phyloP scores from a whole-genome alignment of 2,888 invertebrate genomes.

The Palloptera scutellata region DNA sequence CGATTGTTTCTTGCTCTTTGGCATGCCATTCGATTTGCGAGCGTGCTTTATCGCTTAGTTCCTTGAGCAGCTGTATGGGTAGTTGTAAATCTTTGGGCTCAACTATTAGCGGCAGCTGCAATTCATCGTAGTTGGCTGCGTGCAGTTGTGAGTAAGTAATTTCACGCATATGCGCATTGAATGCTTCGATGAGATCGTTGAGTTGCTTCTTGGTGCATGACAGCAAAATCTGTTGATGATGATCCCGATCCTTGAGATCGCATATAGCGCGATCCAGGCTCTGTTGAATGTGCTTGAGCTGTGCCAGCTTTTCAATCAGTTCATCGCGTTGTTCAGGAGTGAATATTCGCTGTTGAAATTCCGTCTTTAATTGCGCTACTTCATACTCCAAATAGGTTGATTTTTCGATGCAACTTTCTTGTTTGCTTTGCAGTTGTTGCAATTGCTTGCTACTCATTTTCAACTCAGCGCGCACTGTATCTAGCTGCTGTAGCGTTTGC shows the following conservation, averaged over 20 bases:
- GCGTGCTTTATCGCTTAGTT: constrained; percentile 19
- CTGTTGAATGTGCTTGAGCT: constrained; percentile 46
- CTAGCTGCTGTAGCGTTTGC: constrained; percentile 16
- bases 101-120: constrained; percentile 46
- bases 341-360: constrained; percentile 43
- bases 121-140: constrained; percentile 34
- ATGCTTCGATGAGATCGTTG: constrained; percentile 46
- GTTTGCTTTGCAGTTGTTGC: constrained; percentile 19
- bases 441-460: constrained; percentile 21
- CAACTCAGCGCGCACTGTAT: constrained; percentile 20
- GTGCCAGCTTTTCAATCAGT: constrained; percentile 44
- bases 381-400: constrained; percentile 35
- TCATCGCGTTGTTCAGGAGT: constrained; percentile 45
- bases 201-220: constrained; percentile 51
- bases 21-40: constrained; percentile 21
- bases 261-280: constrained; percentile 46
- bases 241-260: constrained; percentile 48
- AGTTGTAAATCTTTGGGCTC: constrained; percentile 32
- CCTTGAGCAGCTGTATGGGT: constrained; percentile 29
- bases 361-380: constrained; percentile 38
- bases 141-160: constrained; percentile 44
- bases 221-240: constrained; percentile 51
- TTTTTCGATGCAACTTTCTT: constrained; percentile 23
- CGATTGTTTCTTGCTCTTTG: constrained; percentile 21
- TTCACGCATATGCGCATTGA: constrained; percentile 46